These are phyloP conservation scores for Melanotaenia trifasciata DNA, from an alignment of 2,797 vertebrate species.

Conservation along the genomic window DNA sequence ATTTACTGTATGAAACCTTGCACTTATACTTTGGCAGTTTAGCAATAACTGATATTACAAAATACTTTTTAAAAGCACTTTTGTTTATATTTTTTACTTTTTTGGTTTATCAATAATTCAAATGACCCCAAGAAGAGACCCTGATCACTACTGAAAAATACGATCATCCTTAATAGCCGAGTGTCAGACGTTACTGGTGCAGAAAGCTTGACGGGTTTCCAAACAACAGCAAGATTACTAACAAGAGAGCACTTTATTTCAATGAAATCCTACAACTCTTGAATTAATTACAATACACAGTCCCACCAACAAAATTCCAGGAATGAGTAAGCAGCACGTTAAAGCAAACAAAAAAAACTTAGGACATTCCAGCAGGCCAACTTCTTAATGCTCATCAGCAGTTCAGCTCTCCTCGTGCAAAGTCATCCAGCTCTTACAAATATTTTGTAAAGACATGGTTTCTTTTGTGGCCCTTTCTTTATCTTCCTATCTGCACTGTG, in stretches of 20 bases:
- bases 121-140: too few species aligned
- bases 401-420: not conserved
- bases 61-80: too few species aligned
- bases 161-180: not conserved
- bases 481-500: not conserved
- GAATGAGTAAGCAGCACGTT: not conserved
- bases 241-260: not conserved
- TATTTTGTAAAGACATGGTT: not conserved
- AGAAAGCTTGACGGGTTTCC: not conserved
- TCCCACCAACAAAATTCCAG: not conserved
- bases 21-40: too few species aligned
- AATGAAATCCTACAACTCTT: not conserved
- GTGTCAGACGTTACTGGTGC: not conserved
- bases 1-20: too few species aligned
- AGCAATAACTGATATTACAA: too few species aligned
- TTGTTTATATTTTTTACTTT: too few species aligned
- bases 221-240: not conserved
- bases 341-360: too few species aligned
- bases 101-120: too few species aligned
- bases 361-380: not conserved
- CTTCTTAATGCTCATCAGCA: conserved; percentile 4
- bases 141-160: too few species aligned
- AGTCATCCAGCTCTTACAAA: not conserved
- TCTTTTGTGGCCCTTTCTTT: not conserved
- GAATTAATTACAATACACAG: not conserved